Evolutionary conservation across 2,797 vertebrate genomes (phyloP).

Genomic region (Pseudochromis fuscus): DNA sequence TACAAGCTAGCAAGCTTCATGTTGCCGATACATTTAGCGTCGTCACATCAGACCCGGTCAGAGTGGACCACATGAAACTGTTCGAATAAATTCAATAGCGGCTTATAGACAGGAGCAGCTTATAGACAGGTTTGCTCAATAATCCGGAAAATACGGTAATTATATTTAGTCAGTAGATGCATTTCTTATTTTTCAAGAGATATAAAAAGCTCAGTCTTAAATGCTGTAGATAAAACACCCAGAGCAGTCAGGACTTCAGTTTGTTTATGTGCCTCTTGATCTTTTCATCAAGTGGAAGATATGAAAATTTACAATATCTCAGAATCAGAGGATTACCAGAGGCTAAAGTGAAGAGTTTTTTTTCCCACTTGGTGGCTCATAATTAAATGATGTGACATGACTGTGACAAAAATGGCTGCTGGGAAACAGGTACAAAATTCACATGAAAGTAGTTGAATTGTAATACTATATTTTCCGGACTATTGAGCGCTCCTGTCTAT

Average conservation of each 20-base stretch:
- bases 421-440: background rate
- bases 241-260: background rate
- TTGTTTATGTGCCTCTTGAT: slow-evolving; percentile 7
- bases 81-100: too few species aligned
- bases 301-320: slow-evolving; percentile 2
- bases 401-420: slow-evolving; percentile 1
- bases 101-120: too few species aligned
- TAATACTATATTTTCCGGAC: background rate
- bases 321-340: slow-evolving; percentile 23
- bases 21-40: too few species aligned
- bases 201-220: slow-evolving; percentile 18
- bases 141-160: too few species aligned
- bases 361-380: background rate
- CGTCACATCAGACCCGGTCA: too few species aligned
- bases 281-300: slow-evolving; percentile 18
- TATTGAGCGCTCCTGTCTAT: too few species aligned
- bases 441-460: background rate
- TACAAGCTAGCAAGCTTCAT: too few species aligned
- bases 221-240: background rate
- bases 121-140: too few species aligned
- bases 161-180: too few species aligned
- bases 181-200: slow-evolving; percentile 29
- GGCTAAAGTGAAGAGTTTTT: background rate
- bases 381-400: background rate
- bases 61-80: too few species aligned